A percentile compares a stretch with the other conserved stretches of the same genome.
phyloP scores from a whole-genome alignment of 2,888 invertebrate genomes.

The Leucania comma region DNA sequence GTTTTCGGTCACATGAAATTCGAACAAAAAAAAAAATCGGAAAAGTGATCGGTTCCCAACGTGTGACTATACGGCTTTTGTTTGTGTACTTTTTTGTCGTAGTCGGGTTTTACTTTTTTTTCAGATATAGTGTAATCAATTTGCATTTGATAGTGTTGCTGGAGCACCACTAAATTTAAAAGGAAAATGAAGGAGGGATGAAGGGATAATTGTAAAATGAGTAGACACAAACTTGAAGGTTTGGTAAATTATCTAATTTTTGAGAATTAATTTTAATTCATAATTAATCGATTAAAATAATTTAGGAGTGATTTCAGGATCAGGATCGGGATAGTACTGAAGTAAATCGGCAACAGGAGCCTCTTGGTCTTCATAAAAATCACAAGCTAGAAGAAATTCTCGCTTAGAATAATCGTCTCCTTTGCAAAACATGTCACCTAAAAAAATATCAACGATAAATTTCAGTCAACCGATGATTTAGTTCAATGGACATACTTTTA shows the following conservation, averaged over 20 bases:
- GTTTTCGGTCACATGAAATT: too few relatives aligned
- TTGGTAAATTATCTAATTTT: not conserved
- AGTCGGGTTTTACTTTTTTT: too few relatives aligned
- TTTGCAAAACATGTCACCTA: conserved; percentile 88
- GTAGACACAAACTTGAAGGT: too few relatives aligned
- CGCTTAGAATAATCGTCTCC: conserved; percentile 88
- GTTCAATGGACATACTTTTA: not conserved
- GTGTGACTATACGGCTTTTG: too few relatives aligned
- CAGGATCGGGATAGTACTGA: conserved; percentile 87
- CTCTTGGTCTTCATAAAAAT: conserved; percentile 88
- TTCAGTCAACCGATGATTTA: not conserved
- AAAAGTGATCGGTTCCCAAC: too few relatives aligned
- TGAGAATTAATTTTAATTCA: not conserved
- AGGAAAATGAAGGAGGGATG: too few relatives aligned
- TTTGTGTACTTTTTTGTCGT: too few relatives aligned
- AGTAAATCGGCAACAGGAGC: conserved; percentile 86
- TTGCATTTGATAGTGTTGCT: too few relatives aligned
- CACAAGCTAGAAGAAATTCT: conserved; percentile 86
- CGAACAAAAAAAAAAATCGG: too few relatives aligned
- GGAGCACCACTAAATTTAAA: not conserved
- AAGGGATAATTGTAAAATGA: not conserved
- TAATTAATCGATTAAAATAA: conserved; percentile 66
- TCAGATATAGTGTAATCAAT: too few relatives aligned
- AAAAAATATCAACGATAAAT: conserved; percentile 25
- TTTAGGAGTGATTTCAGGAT: conserved; percentile 84